These are phyloP conservation scores for Bicyclus anynana DNA, from an alignment of 1,140 invertebrate species.

Conservation along the genomic window DNA sequence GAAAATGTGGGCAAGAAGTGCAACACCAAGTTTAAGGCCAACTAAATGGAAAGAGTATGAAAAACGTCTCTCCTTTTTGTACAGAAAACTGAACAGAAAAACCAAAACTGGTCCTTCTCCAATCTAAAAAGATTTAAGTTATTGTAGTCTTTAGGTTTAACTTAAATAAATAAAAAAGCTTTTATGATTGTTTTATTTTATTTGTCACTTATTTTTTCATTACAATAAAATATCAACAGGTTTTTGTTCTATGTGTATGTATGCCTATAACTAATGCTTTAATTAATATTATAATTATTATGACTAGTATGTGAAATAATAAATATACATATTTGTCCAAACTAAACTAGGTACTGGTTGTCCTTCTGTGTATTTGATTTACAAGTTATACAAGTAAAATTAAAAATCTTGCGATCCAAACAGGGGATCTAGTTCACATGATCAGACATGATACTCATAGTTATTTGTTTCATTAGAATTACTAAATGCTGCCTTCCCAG, in stretches of 20 bases:
- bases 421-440: too few species aligned
- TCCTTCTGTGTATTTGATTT: too few species aligned
- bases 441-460: too few species aligned
- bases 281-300: background rate
- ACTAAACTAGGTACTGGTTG: too few species aligned
- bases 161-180: background rate
- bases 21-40: slow-evolving; percentile 80
- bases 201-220: too few species aligned
- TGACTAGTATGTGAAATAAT: background rate
- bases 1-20: slow-evolving; percentile 80
- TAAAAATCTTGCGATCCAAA: too few species aligned
- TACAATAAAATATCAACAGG: too few species aligned
- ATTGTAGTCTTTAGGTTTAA: background rate
- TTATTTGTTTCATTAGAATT: too few species aligned
- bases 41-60: slow-evolving; percentile 86
- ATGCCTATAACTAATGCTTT: background rate
- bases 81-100: slow-evolving; percentile 87
- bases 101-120: slow-evolving; percentile 82
- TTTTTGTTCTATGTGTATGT: too few species aligned
- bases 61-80: slow-evolving; percentile 85
- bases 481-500: slow-evolving; percentile 67
- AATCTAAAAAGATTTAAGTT: background rate
- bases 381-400: too few species aligned
- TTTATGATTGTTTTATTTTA: background rate
- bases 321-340: too few species aligned